Conservation (phyloP, 2,797 vertebrate species). For the Coreius guichenoti region DNA sequence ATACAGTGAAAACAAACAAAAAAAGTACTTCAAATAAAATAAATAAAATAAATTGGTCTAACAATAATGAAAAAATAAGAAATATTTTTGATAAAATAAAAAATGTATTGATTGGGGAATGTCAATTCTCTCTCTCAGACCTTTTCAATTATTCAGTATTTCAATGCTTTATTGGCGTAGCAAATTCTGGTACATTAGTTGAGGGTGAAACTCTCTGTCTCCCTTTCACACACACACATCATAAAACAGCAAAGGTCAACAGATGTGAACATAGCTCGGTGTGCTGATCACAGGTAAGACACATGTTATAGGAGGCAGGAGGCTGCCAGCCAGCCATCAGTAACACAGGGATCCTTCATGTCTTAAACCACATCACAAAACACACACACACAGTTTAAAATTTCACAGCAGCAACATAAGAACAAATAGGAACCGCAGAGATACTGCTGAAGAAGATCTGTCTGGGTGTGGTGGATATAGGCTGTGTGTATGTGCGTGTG, state of each 20-base stretch:
- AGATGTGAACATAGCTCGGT: constrained; percentile 24
- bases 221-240: neutral
- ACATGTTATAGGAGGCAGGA: constrained; percentile 34
- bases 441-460: constrained; percentile 7
- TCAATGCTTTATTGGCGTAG: neutral
- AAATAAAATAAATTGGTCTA: neutral
- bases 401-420: constrained; percentile 4
- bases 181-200: neutral
- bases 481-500: constrained; percentile 10
- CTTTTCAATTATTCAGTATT: neutral
- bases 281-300: constrained; percentile 35
- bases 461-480: constrained; percentile 55
- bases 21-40: neutral
- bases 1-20: neutral
- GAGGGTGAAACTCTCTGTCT: neutral
- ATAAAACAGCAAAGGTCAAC: constrained; percentile 29
- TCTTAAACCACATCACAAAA: constrained; percentile 19
- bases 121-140: neutral
- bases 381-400: neutral
- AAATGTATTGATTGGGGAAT: neutral
- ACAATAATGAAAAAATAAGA: neutral
- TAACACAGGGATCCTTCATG: neutral
- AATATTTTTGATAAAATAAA: neutral
- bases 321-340: neutral
- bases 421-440: neutral